These are phyloP conservation scores for Mechanitis mazaeus DNA, from an alignment of 2,888 invertebrate genomes.

Conservation along the genomic window DNA sequence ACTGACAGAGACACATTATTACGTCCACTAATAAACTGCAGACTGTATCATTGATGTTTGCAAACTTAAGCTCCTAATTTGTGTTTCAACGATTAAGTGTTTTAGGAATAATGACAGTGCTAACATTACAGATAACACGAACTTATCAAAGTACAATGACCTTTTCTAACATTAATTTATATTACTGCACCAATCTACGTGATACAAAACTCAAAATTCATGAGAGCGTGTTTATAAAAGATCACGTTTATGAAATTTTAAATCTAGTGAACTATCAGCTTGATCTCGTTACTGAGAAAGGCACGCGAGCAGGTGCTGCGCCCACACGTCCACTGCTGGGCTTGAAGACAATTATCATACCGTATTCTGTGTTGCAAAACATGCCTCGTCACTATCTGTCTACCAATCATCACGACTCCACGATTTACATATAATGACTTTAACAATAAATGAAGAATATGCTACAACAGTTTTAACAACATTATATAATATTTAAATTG, in stretches of 20 bases:
- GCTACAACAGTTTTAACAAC: slow-evolving; percentile 48
- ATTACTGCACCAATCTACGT: slow-evolving; percentile 9
- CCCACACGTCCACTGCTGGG: slow-evolving; percentile 50
- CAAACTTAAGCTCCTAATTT: slow-evolving; percentile 14
- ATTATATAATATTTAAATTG: slow-evolving; percentile 35
- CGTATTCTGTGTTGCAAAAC: slow-evolving; percentile 64
- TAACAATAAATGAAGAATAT: slow-evolving; percentile 70
- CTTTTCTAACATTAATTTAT: background rate
- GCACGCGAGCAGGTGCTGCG: slow-evolving; percentile 54
- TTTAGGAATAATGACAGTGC: slow-evolving; percentile 11
- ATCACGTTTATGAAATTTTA: slow-evolving; percentile 74
- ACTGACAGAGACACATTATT: slow-evolving; percentile 27
- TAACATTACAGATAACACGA: background rate
- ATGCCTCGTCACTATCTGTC: slow-evolving; percentile 71
- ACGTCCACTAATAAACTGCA: slow-evolving; percentile 21
- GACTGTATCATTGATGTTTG: slow-evolving; percentile 18
- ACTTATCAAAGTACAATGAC: background rate
- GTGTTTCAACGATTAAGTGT: background rate
- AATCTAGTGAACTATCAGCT: slow-evolving; percentile 58
- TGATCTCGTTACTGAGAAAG: slow-evolving; percentile 49
- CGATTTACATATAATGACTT: slow-evolving; percentile 76
- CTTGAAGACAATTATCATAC: slow-evolving; percentile 68
- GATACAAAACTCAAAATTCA: slow-evolving; percentile 42
- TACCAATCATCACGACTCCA: slow-evolving; percentile 71
- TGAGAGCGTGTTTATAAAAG: slow-evolving; percentile 54